Conservation (phyloP, 53 echinoderm and acorn worm species). For the Echinometra lucunter region DNA sequence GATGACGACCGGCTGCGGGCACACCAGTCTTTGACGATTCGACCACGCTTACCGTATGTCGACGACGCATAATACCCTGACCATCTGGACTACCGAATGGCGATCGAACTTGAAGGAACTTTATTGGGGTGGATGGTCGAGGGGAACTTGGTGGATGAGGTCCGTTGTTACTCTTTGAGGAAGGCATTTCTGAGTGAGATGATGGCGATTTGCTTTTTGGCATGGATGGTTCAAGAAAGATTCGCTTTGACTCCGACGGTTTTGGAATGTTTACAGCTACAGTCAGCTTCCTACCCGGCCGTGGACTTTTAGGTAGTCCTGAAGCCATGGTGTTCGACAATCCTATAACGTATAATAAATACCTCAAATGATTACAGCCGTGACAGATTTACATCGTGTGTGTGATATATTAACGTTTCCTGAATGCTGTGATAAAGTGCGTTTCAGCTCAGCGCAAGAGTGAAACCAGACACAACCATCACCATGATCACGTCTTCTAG, state of each 20-base stretch:
- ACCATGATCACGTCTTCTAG: not conserved
- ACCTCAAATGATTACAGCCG: not conserved
- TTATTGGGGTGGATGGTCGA: not conserved
- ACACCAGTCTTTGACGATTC: not conserved
- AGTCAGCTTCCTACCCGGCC: slow-evolving; percentile 4
- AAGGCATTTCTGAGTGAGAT: not conserved
- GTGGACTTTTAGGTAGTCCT: slow-evolving; percentile 5
- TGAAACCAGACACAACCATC: not conserved
- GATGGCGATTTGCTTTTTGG: not conserved
- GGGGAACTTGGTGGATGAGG: slow-evolving; percentile 1
- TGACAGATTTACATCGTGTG: not conserved
- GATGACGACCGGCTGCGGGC: not conserved
- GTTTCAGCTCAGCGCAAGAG: not conserved
- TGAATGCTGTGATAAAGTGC: not conserved
- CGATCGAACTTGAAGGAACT: not conserved
- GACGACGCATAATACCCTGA: not conserved
- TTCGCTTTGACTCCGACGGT: not conserved
- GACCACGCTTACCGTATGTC: slow-evolving; percentile 29
- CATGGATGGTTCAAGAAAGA: slow-evolving; percentile 18
- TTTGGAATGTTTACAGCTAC: slow-evolving; percentile 14
- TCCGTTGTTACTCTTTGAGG: not conserved
- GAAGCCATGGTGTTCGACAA: not conserved
- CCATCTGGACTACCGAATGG: not conserved
- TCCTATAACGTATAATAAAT: not conserved
- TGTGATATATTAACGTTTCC: not conserved